Evolutionary conservation across 2,888 invertebrate species (phyloP), one percentile per base, ranked within the genome.

Genomic region (Thumatha senex): DNA sequence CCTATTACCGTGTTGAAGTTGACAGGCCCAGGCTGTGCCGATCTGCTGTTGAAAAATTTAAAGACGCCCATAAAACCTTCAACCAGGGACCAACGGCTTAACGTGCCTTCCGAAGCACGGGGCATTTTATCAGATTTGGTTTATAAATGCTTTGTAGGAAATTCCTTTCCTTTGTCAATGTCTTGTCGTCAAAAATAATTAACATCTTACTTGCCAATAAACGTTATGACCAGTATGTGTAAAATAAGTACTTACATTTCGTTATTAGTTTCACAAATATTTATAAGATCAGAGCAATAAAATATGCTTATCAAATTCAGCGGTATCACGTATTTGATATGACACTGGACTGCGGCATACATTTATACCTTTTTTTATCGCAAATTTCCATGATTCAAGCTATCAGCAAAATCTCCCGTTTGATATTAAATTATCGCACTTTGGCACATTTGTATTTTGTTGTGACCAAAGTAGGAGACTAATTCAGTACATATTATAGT

Each of bases 331-430:
- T 63, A 55, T 61, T 41, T 67, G 52, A 38, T 55, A 5, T 40
- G 15, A 35, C 49, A 51, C 52, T 46, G 36, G 33, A 15, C 7
- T 34, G 45, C 46, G 56, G 46, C 57, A 45, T 42, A 49, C 51
- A 60, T 75, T 65, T 76, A 73, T 77, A 77, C 74, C 66, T 61
- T 56, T 30, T 46, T 54, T 71, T 78, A 78, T 78, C 77, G 51
- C 62, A 52, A 60, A 70, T 54, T 54, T 11, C 55, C 35, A 30
- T 31, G 56, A 41, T 48, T 31, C 10, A 2, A 36, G 40, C 14
- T 67, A 68, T 62, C 69, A 34, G 30, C 0, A 35, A 34, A 54
- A 49, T 51, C 44, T 52, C 35, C 36, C 39, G 33, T 60, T 60
- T 68, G 67, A 65, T 55, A 39, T 40, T 50, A 51, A 7, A 36